Evolutionary conservation across 2,113 vertebrate species (phyloP), one percentile per base, ranked within the genome.

Genomic region (Ptilonorhynchus violaceus): DNA sequence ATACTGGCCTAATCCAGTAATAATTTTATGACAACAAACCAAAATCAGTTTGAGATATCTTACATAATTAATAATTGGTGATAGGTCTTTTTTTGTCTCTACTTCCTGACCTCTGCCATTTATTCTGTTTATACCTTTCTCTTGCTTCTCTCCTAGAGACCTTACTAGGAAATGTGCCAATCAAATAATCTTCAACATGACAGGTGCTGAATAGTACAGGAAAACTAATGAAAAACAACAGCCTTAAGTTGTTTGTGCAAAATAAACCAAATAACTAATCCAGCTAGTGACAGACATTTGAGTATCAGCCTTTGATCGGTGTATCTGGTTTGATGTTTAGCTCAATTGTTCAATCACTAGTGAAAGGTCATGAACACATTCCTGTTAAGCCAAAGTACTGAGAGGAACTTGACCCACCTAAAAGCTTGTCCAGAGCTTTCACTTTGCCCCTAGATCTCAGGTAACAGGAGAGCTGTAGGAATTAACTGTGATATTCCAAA

Each of bases 351-450:
- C 74, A 74, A 66, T 55, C 67, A 75, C 72, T n/a, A 92, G n/a
- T 88, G 53, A 94, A 96, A 96, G 82, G 87, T 95, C 85, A 95
- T 39, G 75, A 89, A 78, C 60, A 88, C 3, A 24, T 31, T 89
- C 35, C 47, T 88, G 60, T 52, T 80, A 77, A 60, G 49, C n/a
- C 37, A 20, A 79, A 85, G 31, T 33, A 67, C 67, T 77, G 66
- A 67, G 39, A 79, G 76, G 24, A 94, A 84, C 30, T 3, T 55
- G 28, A 59, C 39, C 23, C 60, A 35, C 10, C 18, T 83, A 69
- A 66, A 80, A 81, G 3, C 52, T 72, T 53, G 56, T 41, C 68
- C 28, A 53, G 60, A 72, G 33, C 27, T 81, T 89, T 89, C 79
- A 67, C 22, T 62, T 56, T 79, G 10, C 18, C 13, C n/a, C 62